Evolutionary conservation across 2,113 vertebrate genomes (phyloP).

Genomic region (Xenus cinereus): DNA sequence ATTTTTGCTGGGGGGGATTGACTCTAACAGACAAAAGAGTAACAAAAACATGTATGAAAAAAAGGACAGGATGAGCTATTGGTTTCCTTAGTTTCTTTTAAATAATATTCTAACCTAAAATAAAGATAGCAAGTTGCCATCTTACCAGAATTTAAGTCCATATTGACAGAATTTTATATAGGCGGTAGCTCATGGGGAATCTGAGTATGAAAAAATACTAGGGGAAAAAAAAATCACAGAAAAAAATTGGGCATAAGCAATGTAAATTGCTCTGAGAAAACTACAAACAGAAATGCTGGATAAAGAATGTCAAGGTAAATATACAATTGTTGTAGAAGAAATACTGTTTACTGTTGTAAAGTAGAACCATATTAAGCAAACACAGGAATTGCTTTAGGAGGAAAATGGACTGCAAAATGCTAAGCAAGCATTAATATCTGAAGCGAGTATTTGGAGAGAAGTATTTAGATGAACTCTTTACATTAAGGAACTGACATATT

Average conservation of each 20-base stretch:
- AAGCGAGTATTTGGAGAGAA: neutral
- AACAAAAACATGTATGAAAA: neutral
- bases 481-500: neutral
- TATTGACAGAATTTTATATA: neutral
- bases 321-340: neutral
- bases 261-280: neutral
- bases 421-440: neutral
- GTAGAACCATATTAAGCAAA: neutral
- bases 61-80: neutral
- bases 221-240: neutral
- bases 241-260: neutral
- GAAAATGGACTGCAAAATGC: neutral
- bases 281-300: neutral
- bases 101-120: neutral
- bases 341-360: neutral
- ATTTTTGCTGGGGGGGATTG: neutral
- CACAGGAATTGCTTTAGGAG: neutral
- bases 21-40: neutral
- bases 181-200: neutral
- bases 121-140: neutral
- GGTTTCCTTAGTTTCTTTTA: neutral
- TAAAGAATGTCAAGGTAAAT: neutral
- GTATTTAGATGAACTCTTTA: neutral
- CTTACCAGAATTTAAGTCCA: neutral
- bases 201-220: neutral